Evolutionary conservation across 2,113 vertebrate genomes (phyloP).

Genomic region (Strigops habroptila): DNA sequence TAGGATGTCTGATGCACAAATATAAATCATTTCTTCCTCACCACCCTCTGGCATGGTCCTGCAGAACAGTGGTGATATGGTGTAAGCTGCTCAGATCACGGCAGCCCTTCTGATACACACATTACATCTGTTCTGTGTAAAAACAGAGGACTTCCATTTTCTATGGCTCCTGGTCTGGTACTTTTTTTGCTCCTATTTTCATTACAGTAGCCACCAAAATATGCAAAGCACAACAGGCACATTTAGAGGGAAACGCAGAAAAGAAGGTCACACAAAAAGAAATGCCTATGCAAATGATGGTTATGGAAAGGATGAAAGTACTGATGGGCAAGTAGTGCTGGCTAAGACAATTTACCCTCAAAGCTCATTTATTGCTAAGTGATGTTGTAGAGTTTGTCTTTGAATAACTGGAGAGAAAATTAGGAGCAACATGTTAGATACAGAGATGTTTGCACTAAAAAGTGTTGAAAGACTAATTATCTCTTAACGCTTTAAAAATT

Average conservation of each 20-base stretch:
- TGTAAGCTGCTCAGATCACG: background rate
- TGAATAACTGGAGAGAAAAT: background rate
- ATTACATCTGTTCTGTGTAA: background rate
- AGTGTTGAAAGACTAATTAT: background rate
- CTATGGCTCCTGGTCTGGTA: background rate
- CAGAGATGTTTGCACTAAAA: background rate
- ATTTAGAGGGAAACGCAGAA: background rate
- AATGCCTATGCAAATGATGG: fast-evolving
- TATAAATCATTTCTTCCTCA: background rate
- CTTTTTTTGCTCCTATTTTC: background rate
- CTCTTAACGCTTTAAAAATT: background rate
- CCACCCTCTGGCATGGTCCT: background rate
- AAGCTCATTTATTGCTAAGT: fast-evolving
- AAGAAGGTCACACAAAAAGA: background rate
- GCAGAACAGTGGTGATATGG: background rate
- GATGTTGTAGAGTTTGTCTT: background rate
- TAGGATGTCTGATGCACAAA: conserved; percentile 52
- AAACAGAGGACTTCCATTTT: background rate
- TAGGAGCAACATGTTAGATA: fast-evolving
- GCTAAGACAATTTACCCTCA: fast-evolving
- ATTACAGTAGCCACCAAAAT: background rate
- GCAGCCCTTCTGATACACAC: background rate
- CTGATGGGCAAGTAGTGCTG: background rate
- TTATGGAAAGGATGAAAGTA: background rate
- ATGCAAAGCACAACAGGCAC: fast-evolving